These are phyloP conservation scores for Cantharis lateralis DNA, from an alignment of 2,888 invertebrate genomes.

Conservation along the genomic window DNA sequence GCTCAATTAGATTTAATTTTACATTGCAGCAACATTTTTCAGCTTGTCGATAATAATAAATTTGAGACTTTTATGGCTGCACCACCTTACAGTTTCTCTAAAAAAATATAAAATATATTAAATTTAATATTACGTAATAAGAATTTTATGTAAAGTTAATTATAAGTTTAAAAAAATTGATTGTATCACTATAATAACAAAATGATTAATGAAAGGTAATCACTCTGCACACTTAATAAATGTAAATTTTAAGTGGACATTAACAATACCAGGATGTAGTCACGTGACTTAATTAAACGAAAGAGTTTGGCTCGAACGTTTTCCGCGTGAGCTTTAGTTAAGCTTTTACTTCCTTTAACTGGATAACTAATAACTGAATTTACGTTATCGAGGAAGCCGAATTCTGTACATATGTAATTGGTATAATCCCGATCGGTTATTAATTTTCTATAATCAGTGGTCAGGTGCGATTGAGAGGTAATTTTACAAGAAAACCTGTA, in stretches of 20 bases:
- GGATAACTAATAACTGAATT: neutral
- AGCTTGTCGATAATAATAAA: neutral
- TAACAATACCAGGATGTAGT: neutral
- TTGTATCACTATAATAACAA: neutral
- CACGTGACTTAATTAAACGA: constrained; percentile 14
- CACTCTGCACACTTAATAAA: neutral
- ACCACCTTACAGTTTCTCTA: neutral
- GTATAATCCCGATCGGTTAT: constrained; percentile 26
- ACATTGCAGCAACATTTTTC: neutral
- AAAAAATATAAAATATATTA: neutral
- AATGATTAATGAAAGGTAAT: neutral
- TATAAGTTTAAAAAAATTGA: neutral
- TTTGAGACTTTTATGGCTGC: neutral
- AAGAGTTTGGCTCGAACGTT: constrained; percentile 6
- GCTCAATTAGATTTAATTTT: neutral
- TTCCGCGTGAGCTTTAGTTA: neutral
- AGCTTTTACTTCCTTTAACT: constrained; percentile 23
- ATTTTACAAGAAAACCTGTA: constrained; percentile 13
- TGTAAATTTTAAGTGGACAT: neutral
- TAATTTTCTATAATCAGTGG: constrained; percentile 28
- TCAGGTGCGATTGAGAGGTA: constrained; percentile 25
- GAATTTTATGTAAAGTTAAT: neutral
- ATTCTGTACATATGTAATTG: constrained; percentile 6
- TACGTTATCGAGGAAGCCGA: neutral
- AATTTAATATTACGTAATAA: neutral